A percentile compares a stretch with the other conserved stretches of the same genome.
phyloP scores from a whole-genome alignment of 1,140 invertebrate species.

The Polypedilum pembai region DNA sequence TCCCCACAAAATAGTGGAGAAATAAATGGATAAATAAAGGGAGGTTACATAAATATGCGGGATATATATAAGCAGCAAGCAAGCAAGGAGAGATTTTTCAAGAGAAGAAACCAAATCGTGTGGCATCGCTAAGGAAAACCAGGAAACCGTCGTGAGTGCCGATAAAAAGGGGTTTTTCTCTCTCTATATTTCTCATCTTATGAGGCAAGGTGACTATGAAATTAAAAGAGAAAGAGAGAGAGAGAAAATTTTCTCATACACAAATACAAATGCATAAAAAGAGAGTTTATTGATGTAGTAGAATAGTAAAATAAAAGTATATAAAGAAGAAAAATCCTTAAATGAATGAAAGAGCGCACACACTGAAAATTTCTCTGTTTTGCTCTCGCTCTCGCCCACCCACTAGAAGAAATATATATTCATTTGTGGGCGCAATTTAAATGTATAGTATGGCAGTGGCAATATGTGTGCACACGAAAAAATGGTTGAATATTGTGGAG shows the following conservation, averaged over 20 bases:
- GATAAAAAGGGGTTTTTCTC: conserved; percentile 8
- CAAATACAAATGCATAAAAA: not conserved
- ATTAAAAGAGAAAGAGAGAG: not conserved
- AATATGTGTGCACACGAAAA: conserved; percentile 26
- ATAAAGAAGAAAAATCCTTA: not conserved
- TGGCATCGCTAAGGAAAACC: conserved; percentile 13
- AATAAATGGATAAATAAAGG: conserved; percentile 19
- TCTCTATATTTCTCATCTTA: not conserved
- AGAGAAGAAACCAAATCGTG: conserved; percentile 11
- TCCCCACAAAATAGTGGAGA: conserved; percentile 2
- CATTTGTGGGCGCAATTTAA: conserved; percentile 26
- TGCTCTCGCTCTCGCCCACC: conserved; percentile 16
- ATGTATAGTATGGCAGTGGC: conserved; percentile 19
- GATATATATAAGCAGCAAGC: not conserved
- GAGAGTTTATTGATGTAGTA: too few relatives aligned
- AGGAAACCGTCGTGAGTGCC: conserved; percentile 15
- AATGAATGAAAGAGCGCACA: not conserved
- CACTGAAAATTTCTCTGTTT: not conserved
- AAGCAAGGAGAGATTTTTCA: not conserved
- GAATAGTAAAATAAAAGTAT: not conserved
- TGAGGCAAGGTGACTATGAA: not conserved
- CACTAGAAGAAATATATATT: conserved; percentile 26
- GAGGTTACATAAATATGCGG: conserved; percentile 5
- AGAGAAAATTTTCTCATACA: not conserved
- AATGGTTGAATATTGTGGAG: conserved; percentile 27